These are phyloP conservation scores for Diprion similis DNA, from an alignment of 1,140 invertebrate species.

Conservation along the genomic window DNA sequence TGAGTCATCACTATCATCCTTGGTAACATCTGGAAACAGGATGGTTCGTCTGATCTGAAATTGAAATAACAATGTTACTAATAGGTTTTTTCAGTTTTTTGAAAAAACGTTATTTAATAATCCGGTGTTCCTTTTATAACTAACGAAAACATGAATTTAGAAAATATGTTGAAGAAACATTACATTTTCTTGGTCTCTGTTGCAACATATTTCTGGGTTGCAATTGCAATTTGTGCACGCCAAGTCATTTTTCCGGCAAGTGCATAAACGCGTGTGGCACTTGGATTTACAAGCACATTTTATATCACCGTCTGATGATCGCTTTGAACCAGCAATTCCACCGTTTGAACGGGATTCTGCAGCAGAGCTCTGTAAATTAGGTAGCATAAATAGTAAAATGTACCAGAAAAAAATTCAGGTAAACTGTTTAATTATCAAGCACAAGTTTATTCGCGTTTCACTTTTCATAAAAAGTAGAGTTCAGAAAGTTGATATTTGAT, in stretches of 20 bases:
- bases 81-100: not conserved
- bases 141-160: too few species aligned
- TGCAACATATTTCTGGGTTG: constrained; percentile 59
- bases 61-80: not conserved
- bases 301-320: constrained; percentile 61
- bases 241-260: constrained; percentile 62
- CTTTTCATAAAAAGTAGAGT: too few species aligned
- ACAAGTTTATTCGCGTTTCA: too few species aligned
- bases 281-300: constrained; percentile 68
- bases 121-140: not conserved
- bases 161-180: not conserved
- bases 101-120: not conserved
- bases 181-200: constrained; percentile 48
- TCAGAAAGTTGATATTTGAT: not conserved
- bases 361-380: constrained; percentile 34
- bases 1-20: not conserved
- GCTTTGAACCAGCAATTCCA: constrained; percentile 50
- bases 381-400: too few species aligned
- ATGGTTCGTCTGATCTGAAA: constrained; percentile 1
- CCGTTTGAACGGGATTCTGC: constrained; percentile 27
- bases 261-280: constrained; percentile 66
- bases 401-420: too few species aligned
- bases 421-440: too few species aligned
- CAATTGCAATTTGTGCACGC: constrained; percentile 66
- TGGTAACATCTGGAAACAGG: not conserved